These are phyloP conservation scores for Drosophila neotestacea DNA, from an alignment of 2,888 invertebrate species.

Conservation along the genomic window DNA sequence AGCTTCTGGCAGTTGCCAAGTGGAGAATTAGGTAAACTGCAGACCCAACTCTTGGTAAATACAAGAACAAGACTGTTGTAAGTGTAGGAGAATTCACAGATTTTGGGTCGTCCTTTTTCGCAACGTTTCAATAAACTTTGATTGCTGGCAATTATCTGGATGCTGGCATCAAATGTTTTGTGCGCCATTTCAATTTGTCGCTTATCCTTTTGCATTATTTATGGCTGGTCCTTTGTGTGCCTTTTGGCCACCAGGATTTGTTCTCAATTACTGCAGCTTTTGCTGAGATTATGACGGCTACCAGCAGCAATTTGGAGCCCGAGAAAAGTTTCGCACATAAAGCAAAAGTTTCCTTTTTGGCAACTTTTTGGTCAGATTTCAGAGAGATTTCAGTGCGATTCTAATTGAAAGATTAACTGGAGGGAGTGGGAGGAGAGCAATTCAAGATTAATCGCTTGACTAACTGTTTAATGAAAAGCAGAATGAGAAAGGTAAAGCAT, in stretches of 20 bases:
- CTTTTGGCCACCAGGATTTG: conserved; percentile 46
- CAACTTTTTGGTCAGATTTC: conserved; percentile 20
- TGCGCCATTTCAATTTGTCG: conserved; percentile 60
- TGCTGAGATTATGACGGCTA: conserved; percentile 42
- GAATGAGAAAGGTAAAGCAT: not conserved
- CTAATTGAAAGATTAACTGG: conserved; percentile 51
- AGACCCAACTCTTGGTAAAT: conserved; percentile 6
- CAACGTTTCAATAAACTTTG: conserved; percentile 74
- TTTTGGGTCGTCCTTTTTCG: conserved; percentile 22
- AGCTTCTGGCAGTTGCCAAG: conserved; percentile 20
- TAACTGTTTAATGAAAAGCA: conserved; percentile 3
- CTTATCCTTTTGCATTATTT: conserved; percentile 65
- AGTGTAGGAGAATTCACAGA: conserved; percentile 12
- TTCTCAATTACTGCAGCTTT: conserved; percentile 64
- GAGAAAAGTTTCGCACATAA: conserved; percentile 48
- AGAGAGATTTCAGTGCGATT: not conserved
- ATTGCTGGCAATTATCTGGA: conserved; percentile 77
- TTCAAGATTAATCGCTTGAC: conserved; percentile 34
- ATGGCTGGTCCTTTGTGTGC: conserved; percentile 33
- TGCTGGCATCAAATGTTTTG: conserved; percentile 57
- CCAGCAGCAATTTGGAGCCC: conserved; percentile 64
- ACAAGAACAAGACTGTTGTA: too few relatives aligned
- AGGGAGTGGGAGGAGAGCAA: conserved; percentile 6
- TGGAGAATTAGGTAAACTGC: conserved; percentile 24
- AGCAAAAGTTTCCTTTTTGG: conserved; percentile 33